Evolutionary conservation across 1,140 invertebrate genomes (phyloP).

Genomic region (Drosophila kikkawai): DNA sequence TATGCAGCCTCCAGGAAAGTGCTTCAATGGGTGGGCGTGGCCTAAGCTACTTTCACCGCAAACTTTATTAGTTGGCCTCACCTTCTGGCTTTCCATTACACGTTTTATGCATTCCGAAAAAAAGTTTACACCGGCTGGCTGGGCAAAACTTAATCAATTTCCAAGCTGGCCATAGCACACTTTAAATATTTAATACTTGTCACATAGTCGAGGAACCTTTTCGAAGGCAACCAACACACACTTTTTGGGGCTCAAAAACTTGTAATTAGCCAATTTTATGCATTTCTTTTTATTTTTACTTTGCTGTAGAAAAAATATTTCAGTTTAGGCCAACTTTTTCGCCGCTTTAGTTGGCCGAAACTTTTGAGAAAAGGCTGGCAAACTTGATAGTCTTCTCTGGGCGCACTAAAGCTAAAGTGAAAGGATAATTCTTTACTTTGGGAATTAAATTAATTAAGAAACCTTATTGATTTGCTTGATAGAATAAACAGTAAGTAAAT

Average conservation of each 20-base stretch:
- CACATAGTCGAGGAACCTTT: slow-evolving; percentile 20
- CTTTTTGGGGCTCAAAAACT: slow-evolving; percentile 8
- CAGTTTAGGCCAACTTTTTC: not conserved
- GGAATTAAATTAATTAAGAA: not conserved
- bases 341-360: not conserved
- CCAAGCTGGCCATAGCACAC: slow-evolving; percentile 30
- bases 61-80: slow-evolving; percentile 76
- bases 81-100: slow-evolving; percentile 69
- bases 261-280: slow-evolving; percentile 58
- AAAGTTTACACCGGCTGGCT: slow-evolving; percentile 51
- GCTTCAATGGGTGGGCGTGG: slow-evolving; percentile 58
- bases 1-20: slow-evolving; percentile 53
- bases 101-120: slow-evolving; percentile 30
- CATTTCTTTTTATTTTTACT: not conserved
- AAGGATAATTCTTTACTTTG: not conserved
- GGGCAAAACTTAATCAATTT: slow-evolving; percentile 70
- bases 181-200: slow-evolving; percentile 71
- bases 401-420: not conserved
- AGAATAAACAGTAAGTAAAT: too few relatives aligned
- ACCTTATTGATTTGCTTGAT: not conserved
- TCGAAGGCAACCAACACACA: not conserved
- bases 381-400: not conserved
- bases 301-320: not conserved
- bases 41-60: slow-evolving; percentile 64
- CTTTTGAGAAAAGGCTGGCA: not conserved